Conservation (phyloP, 2,113 vertebrate species). For the Garra rufa region DNA sequence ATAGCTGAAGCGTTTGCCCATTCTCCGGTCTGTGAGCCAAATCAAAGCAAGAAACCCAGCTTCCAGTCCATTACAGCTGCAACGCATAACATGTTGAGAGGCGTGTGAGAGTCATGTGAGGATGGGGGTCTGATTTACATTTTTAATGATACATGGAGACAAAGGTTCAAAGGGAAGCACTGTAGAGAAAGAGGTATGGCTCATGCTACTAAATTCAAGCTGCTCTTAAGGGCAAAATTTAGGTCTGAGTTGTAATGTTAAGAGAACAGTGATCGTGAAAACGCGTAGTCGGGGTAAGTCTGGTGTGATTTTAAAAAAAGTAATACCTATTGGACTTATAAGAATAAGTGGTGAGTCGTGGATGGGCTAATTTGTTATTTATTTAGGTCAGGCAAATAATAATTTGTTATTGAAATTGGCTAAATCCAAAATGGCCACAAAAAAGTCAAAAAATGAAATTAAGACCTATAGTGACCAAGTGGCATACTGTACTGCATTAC, state of each 20-base stretch:
- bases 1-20: constrained; percentile 36
- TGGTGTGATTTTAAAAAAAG: neutral
- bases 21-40: constrained; percentile 37
- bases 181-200: constrained; percentile 24
- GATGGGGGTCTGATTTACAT: constrained; percentile 41
- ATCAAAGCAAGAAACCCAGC: constrained; percentile 42
- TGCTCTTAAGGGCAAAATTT: neutral
- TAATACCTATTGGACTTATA: neutral
- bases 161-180: constrained; percentile 48
- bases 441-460: neutral
- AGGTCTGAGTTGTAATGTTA: neutral
- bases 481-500: neutral
- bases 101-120: constrained; percentile 34
- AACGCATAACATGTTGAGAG: constrained; percentile 39
- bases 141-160: constrained; percentile 56
- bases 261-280: neutral
- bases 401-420: neutral
- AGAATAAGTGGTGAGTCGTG: neutral
- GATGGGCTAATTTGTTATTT: neutral
- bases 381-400: neutral
- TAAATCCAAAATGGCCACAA: neutral
- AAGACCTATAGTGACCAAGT: neutral
- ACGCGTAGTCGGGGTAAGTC: neutral
- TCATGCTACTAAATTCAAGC: constrained; percentile 30
- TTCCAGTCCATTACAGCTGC: constrained; percentile 41